A percentile compares a stretch with the other conserved stretches of the same genome.
phyloP scores from a whole-genome alignment of 2,888 invertebrate species.

The Smittia sp. region DNA sequence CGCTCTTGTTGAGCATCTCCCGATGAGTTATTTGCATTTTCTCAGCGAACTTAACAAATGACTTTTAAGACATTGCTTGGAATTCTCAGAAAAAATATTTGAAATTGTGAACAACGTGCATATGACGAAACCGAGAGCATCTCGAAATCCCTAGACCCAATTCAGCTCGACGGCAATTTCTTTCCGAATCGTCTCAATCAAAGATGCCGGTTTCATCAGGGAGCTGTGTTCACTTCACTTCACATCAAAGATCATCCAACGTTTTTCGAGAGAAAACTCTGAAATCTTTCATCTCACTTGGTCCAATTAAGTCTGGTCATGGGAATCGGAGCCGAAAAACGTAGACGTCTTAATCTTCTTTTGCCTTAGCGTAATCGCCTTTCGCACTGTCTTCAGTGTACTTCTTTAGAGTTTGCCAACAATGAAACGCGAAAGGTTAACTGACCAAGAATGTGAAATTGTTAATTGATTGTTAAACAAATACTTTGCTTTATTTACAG shows the following conservation, averaged over 20 bases:
- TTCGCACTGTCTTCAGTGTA: neutral
- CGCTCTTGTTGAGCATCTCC: neutral
- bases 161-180: too few relatives aligned
- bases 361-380: slow-evolving; percentile 1
- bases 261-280: too few relatives aligned
- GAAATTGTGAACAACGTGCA: neutral
- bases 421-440: neutral
- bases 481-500: slow-evolving; percentile 56
- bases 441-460: neutral
- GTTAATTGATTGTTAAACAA: neutral
- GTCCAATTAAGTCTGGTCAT: neutral
- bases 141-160: neutral
- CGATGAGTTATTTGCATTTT: neutral
- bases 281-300: neutral
- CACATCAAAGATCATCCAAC: neutral
- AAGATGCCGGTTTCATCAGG: neutral
- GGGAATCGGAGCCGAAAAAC: too few relatives aligned
- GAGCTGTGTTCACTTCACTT: neutral
- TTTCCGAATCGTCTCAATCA: neutral
- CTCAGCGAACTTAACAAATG: neutral
- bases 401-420: neutral
- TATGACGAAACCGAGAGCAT: neutral
- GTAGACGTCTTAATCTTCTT: neutral
- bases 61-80: neutral
- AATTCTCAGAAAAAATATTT: neutral